Percentiles rank a stretch among this genome's conserved stretches.
These are phyloP conservation scores for Ophion ellenae DNA, from an alignment of 2,888 invertebrate species.

Conservation along the genomic window DNA sequence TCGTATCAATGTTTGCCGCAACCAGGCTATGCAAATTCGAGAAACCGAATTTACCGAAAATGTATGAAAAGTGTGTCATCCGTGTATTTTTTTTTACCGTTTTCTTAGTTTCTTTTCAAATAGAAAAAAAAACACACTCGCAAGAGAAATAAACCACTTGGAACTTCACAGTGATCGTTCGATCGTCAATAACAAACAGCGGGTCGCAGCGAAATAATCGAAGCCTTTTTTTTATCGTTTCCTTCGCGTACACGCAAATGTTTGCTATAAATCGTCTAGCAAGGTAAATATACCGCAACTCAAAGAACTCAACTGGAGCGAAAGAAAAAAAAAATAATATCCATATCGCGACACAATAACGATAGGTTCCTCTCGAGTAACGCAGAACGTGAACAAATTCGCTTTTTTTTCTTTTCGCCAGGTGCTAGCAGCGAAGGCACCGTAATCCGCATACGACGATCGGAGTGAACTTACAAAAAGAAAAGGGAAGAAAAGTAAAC, in stretches of 20 bases:
- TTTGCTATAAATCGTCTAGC: conserved; percentile 31
- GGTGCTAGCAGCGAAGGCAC: background rate
- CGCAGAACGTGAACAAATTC: conserved; percentile 33
- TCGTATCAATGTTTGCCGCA: background rate
- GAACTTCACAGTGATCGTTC: conserved; percentile 49
- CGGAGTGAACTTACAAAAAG: conserved; percentile 34
- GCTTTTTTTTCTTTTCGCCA: conserved; percentile 3
- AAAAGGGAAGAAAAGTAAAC: conserved; percentile 22
- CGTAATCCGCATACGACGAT: conserved; percentile 8
- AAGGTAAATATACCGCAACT: conserved; percentile 19
- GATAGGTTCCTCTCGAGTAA: conserved; percentile 15
- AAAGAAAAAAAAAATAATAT: conserved; percentile 16
- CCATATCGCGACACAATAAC: conserved; percentile 31
- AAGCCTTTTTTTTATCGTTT: background rate
- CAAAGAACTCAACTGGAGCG: conserved; percentile 22
- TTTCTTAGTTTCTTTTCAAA: conserved; percentile 10
- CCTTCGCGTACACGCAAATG: background rate
- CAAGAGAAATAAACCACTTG: conserved; percentile 24
- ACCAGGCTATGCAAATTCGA: background rate
- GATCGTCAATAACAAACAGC: conserved; percentile 29
- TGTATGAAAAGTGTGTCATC: conserved; percentile 2
- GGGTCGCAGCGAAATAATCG: conserved; percentile 9
- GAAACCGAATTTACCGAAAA: background rate
- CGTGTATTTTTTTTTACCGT: conserved; percentile 23
- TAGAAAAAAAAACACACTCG: conserved; percentile 17